Evolutionary conservation across 2,797 vertebrate genomes (phyloP), one percentile per base, ranked within the genome.

Genomic region (Cirrhinus mrigala): DNA sequence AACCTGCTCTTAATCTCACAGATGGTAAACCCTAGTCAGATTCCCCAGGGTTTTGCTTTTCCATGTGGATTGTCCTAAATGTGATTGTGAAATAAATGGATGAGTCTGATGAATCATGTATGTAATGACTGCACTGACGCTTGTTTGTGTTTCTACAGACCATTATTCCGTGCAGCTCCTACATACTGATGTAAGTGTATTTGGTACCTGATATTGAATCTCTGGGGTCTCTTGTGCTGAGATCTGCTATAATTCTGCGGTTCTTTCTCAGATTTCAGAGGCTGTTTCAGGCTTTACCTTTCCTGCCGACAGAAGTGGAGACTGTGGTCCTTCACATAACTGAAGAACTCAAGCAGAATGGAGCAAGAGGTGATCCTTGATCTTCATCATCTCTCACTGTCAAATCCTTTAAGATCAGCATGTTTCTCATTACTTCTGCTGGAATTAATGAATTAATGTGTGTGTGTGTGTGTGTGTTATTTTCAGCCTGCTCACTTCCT

Each of bases 11-110:
- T 0, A 3, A 70, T 90, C 0, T 70, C 87, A 16, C 0, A 0
- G 4, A 1, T 78, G 91, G 93, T 94, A 58, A 58, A 58, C 8
- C 20, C 7, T n/a, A 58, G 8, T 58, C 20, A 3, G 20, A 58
- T 58, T 18, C 54, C 1, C 8, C 8, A 22, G 20, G 1, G 10
- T 60, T 64, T 64, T 2, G 2, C 12, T 0, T 27, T 27, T 7
- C 0, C 24, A 15, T 27, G 60, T 58, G 14, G 60, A 14, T 64
- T 64, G 12, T 14, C 60, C 29, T 24, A 27, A 64, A 64, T 27
- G 24, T 2, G 11, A 64, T 3, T 62, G 56, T 62, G 14, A 27
- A 12, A 3, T 24, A 62, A 62, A 27, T 62, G n/a, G n/a, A n/a
- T 14, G 24, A 6, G 24, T 64, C 8, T 64, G 60, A 27, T 27